Evolutionary conservation across 2,797 vertebrate species (phyloP).

Genomic region (Tenualosa ilisha): DNA sequence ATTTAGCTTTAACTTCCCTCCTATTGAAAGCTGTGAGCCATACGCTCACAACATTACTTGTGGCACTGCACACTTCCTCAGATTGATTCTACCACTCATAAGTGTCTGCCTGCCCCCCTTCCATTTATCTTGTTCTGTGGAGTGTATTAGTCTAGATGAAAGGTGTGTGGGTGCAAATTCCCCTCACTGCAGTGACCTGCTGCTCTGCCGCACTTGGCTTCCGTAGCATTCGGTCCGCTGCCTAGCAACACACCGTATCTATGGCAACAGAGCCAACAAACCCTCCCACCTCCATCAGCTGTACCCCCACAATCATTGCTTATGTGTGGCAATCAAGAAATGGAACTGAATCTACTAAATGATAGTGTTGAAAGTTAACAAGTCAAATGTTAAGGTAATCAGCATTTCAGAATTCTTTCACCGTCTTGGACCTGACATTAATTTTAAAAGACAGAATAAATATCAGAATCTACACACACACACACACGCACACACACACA

Average conservation of each 20-base stretch:
- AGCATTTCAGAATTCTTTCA: conserved; percentile 26
- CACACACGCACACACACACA: background rate
- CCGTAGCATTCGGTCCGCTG: conserved; percentile 74
- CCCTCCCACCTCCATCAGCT: conserved; percentile 66
- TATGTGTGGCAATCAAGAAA: conserved; percentile 70
- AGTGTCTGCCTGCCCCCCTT: conserved; percentile 36
- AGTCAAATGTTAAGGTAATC: conserved; percentile 44
- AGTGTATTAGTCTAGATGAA: conserved; percentile 58
- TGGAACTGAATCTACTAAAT: conserved; percentile 44
- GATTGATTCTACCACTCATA: background rate
- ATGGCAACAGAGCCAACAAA: conserved; percentile 81
- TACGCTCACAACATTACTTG: background rate
- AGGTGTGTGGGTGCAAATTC: conserved; percentile 70
- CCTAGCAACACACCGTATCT: conserved; percentile 79
- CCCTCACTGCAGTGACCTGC: conserved; percentile 71
- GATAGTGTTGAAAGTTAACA: conserved; percentile 36
- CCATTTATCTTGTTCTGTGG: conserved; percentile 33
- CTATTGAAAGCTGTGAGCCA: background rate
- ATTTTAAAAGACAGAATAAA: background rate
- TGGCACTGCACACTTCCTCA: conserved; percentile 7
- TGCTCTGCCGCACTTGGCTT: conserved; percentile 71
- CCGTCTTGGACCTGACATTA: background rate
- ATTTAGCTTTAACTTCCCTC: conserved; percentile 2
- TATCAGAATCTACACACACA: background rate
- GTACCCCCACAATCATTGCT: conserved; percentile 71